Conservation (phyloP, 1,140 invertebrate species). For the Eurosta solidaginis region DNA sequence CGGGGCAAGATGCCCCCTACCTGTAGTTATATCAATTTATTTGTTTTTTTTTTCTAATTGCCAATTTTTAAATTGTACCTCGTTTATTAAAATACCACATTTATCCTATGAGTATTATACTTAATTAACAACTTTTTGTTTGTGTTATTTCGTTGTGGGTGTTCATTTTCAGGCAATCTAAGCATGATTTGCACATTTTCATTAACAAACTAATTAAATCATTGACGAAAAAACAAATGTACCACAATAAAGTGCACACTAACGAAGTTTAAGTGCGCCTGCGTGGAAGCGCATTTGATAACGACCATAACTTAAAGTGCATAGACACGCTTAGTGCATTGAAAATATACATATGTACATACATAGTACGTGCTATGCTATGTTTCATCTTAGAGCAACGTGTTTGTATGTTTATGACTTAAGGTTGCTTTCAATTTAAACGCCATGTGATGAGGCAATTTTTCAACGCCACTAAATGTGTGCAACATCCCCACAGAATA, state of each 20-base stretch:
- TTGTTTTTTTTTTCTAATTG: too few species aligned
- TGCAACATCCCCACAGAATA: neutral
- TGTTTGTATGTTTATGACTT: neutral
- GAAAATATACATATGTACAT: too few species aligned
- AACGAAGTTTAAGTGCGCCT: neutral
- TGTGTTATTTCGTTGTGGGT: constrained; percentile 11
- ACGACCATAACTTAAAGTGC: neutral
- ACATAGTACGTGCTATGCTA: too few species aligned
- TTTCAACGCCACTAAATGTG: constrained; percentile 28
- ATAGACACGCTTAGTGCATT: neutral
- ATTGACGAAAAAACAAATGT: neutral
- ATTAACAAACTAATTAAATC: constrained; percentile 26
- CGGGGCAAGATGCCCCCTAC: too few species aligned
- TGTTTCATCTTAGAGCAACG: neutral
- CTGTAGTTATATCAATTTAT: too few species aligned
- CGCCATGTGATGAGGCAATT: constrained; percentile 32
- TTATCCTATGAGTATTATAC: neutral
- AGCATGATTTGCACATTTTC: constrained; percentile 8
- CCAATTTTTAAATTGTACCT: too few species aligned
- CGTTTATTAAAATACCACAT: neutral
- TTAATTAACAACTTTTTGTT: constrained; percentile 1
- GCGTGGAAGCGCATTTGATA: neutral
- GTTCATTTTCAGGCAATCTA: constrained; percentile 1
- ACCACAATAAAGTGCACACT: neutral
- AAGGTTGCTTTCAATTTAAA: constrained; percentile 24